These are phyloP conservation scores for Mus spicilegus DNA, from an alignment of 2,113 vertebrate species.

Conservation along the genomic window DNA sequence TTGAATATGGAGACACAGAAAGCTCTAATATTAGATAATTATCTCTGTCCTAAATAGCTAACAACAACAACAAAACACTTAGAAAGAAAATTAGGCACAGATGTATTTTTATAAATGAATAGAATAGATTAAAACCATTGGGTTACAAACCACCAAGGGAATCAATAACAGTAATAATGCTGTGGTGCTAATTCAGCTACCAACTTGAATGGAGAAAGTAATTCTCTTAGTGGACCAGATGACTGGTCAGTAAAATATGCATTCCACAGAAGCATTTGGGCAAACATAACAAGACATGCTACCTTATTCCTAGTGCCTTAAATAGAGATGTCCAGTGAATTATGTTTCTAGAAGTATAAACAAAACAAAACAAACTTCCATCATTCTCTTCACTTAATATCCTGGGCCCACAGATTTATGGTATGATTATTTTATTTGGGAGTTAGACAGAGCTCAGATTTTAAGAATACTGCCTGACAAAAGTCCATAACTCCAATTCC, in stretches of 20 bases:
- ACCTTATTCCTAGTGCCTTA: neutral
- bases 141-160: neutral
- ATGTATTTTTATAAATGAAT: slow-evolving; percentile 3
- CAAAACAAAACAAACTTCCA: neutral
- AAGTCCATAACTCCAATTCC: neutral
- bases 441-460: neutral
- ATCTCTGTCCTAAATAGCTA: neutral
- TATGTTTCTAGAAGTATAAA: neutral
- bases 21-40: neutral
- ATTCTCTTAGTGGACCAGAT: slow-evolving; percentile 20
- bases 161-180: neutral
- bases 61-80: neutral
- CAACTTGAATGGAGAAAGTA: neutral
- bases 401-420: neutral
- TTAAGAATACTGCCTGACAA: neutral
- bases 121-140: neutral
- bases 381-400: neutral
- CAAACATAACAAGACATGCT: neutral
- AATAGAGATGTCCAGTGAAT: neutral
- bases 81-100: neutral
- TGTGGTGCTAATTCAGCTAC: neutral
- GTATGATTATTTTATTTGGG: neutral
- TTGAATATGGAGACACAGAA: neutral
- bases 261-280: neutral
- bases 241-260: slow-evolving; percentile 37